These are phyloP conservation scores for Oscheius sp. DNA, from an alignment of 2,888 invertebrate species.

Conservation along the genomic window DNA sequence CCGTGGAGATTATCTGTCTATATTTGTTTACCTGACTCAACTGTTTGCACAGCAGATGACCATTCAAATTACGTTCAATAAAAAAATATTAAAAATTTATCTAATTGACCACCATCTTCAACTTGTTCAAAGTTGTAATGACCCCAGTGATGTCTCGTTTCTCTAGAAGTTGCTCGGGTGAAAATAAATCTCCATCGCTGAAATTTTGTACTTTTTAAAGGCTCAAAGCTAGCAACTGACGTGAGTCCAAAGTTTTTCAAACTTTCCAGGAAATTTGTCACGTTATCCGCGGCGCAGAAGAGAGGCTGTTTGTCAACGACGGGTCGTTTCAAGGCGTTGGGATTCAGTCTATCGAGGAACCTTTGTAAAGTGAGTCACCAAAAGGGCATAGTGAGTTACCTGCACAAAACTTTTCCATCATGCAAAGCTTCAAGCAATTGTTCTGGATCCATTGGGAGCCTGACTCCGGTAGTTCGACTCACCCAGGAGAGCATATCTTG, in stretches of 20 bases:
- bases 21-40: no score
- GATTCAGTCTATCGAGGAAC: constrained; percentile 47
- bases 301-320: constrained; percentile 55
- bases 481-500: constrained; percentile 54
- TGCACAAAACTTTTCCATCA: constrained; percentile 59
- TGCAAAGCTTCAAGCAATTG: constrained; percentile 45
- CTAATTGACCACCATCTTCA: neutral
- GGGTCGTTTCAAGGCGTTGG: constrained; percentile 42
- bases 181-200: constrained; percentile 44
- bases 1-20: no score
- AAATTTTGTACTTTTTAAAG: constrained; percentile 10
- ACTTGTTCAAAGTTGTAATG: constrained; percentile 26
- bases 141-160: constrained; percentile 37
- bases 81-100: neutral
- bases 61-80: neutral
- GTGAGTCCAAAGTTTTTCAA: constrained; percentile 27
- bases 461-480: constrained; percentile 38
- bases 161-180: constrained; percentile 38
- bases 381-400: constrained; percentile 33
- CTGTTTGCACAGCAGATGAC: no score
- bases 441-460: constrained; percentile 27
- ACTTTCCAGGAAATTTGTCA: constrained; percentile 53
- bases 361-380: constrained; percentile 3
- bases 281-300: constrained; percentile 58
- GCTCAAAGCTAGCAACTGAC: constrained; percentile 20